Evolutionary conservation across 1,140 invertebrate genomes (phyloP).

Genomic region (Sarcophaga peregrina): DNA sequence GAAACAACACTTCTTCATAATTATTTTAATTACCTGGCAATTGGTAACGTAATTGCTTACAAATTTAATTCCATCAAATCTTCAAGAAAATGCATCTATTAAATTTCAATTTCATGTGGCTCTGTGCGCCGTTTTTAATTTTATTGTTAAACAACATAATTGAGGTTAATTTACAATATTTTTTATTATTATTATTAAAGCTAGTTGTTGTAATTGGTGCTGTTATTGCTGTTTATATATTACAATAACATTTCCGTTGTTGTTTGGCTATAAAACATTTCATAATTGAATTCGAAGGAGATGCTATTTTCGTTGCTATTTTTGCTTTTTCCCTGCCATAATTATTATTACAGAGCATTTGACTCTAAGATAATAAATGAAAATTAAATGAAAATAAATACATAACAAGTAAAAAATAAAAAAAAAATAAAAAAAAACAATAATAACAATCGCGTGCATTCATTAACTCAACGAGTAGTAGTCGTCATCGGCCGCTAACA

Average conservation of each 20-base stretch:
- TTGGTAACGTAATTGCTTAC: no score
- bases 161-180: slow-evolving; percentile 2
- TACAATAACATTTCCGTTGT: neutral
- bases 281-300: neutral
- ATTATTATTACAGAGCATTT: neutral
- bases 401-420: no score
- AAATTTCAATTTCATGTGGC: no score
- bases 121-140: no score
- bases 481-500: no score
- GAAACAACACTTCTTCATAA: no score
- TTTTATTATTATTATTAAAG: no score
- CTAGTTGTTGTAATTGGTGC: no score
- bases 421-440: neutral
- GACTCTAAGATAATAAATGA: neutral
- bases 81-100: no score
- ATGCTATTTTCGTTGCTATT: neutral
- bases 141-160: no score
- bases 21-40: no score
- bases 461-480: neutral
- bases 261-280: neutral
- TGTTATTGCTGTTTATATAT: neutral
- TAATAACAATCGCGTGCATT: slow-evolving; percentile 2
- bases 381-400: neutral
- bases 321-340: neutral
- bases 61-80: no score